Conservation (phyloP, 2,797 vertebrate species). For the Pseudocheirus occidentalis region DNA sequence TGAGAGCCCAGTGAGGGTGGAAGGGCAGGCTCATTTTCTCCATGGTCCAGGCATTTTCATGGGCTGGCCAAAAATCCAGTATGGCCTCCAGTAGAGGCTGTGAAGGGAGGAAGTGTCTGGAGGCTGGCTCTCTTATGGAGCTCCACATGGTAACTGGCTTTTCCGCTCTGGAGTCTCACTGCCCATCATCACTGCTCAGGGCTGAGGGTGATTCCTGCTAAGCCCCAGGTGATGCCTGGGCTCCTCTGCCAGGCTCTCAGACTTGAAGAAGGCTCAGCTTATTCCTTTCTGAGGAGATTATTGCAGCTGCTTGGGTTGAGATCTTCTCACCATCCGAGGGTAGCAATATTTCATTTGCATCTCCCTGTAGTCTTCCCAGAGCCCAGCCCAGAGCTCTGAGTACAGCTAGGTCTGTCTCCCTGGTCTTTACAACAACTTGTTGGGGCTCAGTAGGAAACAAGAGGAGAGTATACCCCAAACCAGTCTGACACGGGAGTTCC, state of each 20-base stretch:
- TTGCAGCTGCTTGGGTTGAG: too few species aligned
- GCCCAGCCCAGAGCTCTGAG: too few species aligned
- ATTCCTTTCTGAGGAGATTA: too few species aligned
- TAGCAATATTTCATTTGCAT: too few species aligned
- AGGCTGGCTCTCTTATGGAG: neutral
- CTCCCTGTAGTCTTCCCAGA: too few species aligned
- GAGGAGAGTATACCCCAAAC: too few species aligned
- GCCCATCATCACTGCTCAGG: neutral
- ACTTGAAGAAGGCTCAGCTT: neutral
- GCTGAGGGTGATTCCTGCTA: neutral
- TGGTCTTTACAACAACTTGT: too few species aligned
- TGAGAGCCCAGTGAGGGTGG: neutral
- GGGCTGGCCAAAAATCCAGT: too few species aligned
- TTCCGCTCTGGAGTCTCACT: neutral
- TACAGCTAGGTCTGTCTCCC: neutral
- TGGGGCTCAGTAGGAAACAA: neutral
- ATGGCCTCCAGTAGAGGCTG: too few species aligned
- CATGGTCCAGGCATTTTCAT: neutral
- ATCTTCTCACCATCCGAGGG: too few species aligned
- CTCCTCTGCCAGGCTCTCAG: neutral
- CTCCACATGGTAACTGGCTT: neutral
- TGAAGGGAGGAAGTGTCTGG: neutral
- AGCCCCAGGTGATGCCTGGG: too few species aligned
- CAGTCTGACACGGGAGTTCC: too few species aligned
- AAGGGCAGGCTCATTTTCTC: neutral